phyloP scores from a whole-genome alignment of 2,113 vertebrate species.

The Toxostoma redivivum region DNA sequence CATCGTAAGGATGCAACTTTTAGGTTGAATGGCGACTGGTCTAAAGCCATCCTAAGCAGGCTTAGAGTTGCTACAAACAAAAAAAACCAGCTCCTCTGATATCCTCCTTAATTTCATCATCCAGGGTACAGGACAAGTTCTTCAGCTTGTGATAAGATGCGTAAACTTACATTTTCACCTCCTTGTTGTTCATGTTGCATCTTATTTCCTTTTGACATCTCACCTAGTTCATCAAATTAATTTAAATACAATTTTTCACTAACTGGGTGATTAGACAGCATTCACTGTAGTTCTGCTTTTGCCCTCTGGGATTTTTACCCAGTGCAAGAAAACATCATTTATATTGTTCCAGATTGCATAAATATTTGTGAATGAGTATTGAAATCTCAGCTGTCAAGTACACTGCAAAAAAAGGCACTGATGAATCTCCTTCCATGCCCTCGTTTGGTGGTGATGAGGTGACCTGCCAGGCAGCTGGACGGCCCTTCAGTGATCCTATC shows the following conservation, averaged over 20 bases:
- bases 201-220: not conserved
- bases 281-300: not conserved
- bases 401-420: not conserved
- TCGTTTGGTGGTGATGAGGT: constrained; percentile 11
- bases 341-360: not conserved
- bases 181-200: not conserved
- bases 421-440: not conserved
- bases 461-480: not conserved
- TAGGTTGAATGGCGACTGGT: not conserved
- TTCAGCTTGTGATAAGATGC: not conserved
- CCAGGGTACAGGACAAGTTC: not conserved
- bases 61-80: not conserved
- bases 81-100: not conserved
- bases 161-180: not conserved
- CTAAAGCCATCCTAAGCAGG: not conserved
- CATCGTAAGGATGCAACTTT: not conserved
- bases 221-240: not conserved
- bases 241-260: not conserved
- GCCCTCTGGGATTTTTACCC: not conserved
- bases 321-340: not conserved
- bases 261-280: not conserved
- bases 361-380: not conserved
- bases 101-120: not conserved
- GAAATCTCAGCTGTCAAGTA: not conserved
- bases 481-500: not conserved